Percentiles rank a stretch among this genome's conserved stretches.
These are phyloP conservation scores for Hippopotamus amphibius DNA, from an alignment of 2,113 vertebrate genomes.

Conservation along the genomic window DNA sequence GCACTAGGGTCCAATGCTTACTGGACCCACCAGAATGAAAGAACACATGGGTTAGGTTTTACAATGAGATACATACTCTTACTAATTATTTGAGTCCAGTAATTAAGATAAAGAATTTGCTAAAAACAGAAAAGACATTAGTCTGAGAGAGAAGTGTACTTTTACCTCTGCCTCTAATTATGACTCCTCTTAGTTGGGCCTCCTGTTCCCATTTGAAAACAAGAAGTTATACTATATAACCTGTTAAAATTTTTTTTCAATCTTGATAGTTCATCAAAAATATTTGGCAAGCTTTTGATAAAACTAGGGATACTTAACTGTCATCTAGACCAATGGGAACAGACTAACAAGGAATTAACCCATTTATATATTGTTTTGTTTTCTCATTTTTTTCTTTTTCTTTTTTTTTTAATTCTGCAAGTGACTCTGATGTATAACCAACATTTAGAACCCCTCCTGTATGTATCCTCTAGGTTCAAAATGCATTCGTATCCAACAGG, in stretches of 20 bases:
- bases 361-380: neutral
- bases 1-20: neutral
- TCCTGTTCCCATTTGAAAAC: neutral
- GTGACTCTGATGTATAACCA: neutral
- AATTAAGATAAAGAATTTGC: neutral
- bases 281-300: neutral
- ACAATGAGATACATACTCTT: conserved; percentile 23
- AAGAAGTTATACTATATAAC: neutral
- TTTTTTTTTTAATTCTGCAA: neutral
- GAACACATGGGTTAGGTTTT: neutral
- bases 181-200: neutral
- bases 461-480: neutral
- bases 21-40: neutral
- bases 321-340: neutral
- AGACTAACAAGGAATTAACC: neutral
- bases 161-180: neutral
- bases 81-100: conserved; percentile 10
- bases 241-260: neutral
- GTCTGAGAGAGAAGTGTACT: neutral
- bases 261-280: neutral
- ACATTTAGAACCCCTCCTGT: neutral
- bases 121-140: neutral
- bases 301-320: neutral
- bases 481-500: neutral
- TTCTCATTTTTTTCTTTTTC: neutral